These are phyloP conservation scores for Epinotia bilunana DNA, from an alignment of 2,888 invertebrate species.

Conservation along the genomic window DNA sequence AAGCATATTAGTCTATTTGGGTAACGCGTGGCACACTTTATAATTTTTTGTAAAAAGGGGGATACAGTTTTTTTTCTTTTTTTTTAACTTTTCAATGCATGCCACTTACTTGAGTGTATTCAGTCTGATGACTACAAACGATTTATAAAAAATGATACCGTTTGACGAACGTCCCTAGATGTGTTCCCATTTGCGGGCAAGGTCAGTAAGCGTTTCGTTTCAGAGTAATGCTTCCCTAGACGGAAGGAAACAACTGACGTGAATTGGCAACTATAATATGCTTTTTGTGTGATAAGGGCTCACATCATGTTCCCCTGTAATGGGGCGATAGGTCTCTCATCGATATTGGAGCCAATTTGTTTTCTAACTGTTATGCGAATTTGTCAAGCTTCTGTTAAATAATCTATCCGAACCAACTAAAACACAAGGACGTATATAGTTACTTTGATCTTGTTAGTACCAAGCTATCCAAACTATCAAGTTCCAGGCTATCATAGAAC, in stretches of 20 bases:
- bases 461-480: no score
- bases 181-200: background rate
- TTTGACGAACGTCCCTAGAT: conserved; percentile 6
- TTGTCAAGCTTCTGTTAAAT: background rate
- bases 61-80: background rate
- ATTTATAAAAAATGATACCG: background rate
- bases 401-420: background rate
- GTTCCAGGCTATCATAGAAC: no score
- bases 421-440: no score
- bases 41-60: no score
- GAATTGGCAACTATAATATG: background rate
- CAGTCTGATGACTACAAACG: background rate
- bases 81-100: background rate
- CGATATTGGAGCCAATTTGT: conserved; percentile 5
- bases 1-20: no score
- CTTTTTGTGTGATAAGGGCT: background rate
- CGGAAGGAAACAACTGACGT: background rate
- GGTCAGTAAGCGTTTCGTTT: conserved; percentile 3
- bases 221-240: background rate
- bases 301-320: background rate
- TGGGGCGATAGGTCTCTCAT: background rate
- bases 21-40: no score
- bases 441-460: no score
- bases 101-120: background rate
- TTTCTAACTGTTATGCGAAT: conserved; percentile 3